A percentile compares a stretch with the other conserved stretches of the same genome.
Conservation (phyloP, 2,888 invertebrate species). For the Omphaloscelis lunosa region DNA sequence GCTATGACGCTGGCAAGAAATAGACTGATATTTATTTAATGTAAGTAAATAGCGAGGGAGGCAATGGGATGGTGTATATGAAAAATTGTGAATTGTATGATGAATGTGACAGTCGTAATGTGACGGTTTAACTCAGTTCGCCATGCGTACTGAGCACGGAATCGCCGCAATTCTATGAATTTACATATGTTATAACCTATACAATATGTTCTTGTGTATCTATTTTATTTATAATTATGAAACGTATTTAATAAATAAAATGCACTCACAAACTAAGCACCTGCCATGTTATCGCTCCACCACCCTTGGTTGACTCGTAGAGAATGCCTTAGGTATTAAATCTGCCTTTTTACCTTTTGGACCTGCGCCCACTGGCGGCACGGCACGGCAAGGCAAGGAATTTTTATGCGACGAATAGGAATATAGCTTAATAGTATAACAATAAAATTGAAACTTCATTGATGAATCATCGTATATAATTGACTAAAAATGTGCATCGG, state of each 20-base stretch:
- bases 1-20: constrained; percentile 91
- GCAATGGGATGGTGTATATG: constrained; percentile 13
- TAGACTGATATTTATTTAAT: constrained; percentile 50
- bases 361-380: neutral
- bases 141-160: neutral
- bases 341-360: neutral
- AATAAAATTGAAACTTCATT: neutral
- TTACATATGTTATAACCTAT: neutral
- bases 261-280: neutral
- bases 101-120: neutral
- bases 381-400: too few species aligned
- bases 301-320: neutral
- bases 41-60: constrained; percentile 1
- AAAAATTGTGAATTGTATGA: neutral
- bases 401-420: too few species aligned
- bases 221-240: neutral
- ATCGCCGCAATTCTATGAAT: neutral
- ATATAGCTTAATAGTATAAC: neutral
- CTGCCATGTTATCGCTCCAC: neutral
- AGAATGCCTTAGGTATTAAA: neutral
- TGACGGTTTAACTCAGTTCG: too few species aligned
- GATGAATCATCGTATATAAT: neutral
- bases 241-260: neutral
- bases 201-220: neutral
- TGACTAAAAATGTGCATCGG: neutral